Conservation (phyloP, 2,113 vertebrate species). For the Xenopus borealis region DNA sequence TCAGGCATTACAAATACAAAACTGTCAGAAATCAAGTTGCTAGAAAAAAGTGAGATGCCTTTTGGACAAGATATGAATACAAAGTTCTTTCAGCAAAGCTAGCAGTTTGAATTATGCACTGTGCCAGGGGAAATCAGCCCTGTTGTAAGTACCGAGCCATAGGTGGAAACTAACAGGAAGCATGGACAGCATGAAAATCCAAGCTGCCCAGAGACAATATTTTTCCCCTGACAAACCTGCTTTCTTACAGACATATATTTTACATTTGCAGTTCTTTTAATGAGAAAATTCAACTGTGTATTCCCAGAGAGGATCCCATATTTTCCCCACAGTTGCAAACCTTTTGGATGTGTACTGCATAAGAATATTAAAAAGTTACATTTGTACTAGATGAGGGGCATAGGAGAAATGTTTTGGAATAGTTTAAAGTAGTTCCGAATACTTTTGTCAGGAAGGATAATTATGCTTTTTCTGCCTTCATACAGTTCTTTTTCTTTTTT, state of each 20-base stretch:
- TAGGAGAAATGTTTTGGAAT: no score
- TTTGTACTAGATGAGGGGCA: no score
- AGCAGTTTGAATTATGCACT: conserved; percentile 1
- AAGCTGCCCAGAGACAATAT: neutral
- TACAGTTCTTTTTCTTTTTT: no score
- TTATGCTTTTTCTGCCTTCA: neutral
- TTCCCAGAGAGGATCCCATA: neutral
- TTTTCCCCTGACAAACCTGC: neutral
- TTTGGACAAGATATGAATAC: conserved; percentile 15
- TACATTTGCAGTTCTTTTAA: neutral
- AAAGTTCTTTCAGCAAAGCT: conserved; percentile 11
- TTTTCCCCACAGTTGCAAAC: neutral
- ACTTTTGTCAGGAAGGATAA: no score
- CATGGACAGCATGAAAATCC: neutral
- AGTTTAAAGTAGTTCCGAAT: no score
- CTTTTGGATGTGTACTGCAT: neutral
- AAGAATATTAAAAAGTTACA: no score
- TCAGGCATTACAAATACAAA: neutral
- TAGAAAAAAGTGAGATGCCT: conserved; percentile 2
- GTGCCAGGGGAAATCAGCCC: conserved; percentile 13
- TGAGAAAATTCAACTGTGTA: neutral
- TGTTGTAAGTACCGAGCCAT: neutral
- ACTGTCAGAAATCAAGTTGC: conserved; percentile 7
- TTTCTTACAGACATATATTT: conserved; percentile 1
- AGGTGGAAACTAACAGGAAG: neutral